Evolutionary conservation across 1,140 invertebrate species (phyloP), one percentile per base, ranked within the genome.

Genomic region (Euwallacea fornicatus): DNA sequence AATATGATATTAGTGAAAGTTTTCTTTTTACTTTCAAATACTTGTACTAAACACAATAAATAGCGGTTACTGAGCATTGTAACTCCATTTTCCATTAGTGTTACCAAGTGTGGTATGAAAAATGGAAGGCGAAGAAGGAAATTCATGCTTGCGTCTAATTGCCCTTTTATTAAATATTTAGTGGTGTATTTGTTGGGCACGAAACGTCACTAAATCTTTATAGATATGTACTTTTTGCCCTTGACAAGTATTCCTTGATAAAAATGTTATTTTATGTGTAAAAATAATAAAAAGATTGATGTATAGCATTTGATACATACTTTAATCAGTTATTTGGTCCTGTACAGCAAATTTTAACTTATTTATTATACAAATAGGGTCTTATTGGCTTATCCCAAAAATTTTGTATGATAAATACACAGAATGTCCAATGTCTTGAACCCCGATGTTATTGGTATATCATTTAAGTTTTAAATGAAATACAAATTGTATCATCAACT

Each of bases 61-160:
- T 91, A 64, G 87, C 89, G 61, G 91, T 94, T n/a, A 87, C 91
- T 70, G 93, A 96, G 82, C 86, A 95, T 73, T 98, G 96, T 82
- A 90, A 92, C 75, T 98, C 96, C 84, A 96, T 91, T 78, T 98
- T 96, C 85, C 93, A 97, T 80, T 98, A 95, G 96, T 98, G 96
- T 83, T 98, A 96, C 85, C 90, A 96, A 84, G 96, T 98, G 71
- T 94, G 95, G 83, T 98, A 95, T 83, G 93, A 96, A 83, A 84
- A 91, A 72, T 98, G 95, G 83, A 88, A 88, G 76, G 91, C 89
- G 67, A 93, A 92, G 84, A 94, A 94, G 84, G 93, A 91, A 63
- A 88, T 96, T 76, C 92, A 98, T 83, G 96, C 93, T 78, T 98
- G 96, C 83, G 86, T 92, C 80, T 94, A 89, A 87, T 21, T 56